These are phyloP conservation scores for Rallus crepitans DNA, from an alignment of 2,797 vertebrate species.

Conservation along the genomic window DNA sequence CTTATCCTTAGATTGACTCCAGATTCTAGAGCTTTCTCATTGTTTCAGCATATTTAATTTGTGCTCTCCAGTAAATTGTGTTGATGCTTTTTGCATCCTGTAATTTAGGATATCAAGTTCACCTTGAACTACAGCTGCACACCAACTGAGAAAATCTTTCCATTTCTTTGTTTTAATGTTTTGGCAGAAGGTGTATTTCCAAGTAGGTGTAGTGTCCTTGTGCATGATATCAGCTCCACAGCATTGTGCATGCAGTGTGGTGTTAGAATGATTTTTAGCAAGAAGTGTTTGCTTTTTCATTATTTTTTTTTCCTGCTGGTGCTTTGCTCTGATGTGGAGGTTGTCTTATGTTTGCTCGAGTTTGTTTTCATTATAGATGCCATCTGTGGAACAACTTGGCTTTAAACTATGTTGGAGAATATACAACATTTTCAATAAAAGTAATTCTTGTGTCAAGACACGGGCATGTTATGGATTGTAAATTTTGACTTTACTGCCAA, in stretches of 20 bases:
- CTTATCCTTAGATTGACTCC: not conserved
- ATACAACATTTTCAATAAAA: slow-evolving; percentile 35
- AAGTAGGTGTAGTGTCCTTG: not conserved
- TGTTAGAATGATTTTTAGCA: not conserved
- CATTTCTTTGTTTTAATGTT: not conserved
- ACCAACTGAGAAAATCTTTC: not conserved
- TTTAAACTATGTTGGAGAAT: not conserved
- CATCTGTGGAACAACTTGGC: slow-evolving; percentile 17
- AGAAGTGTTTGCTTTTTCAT: not conserved
- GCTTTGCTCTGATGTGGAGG: not conserved
- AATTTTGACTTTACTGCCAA: slow-evolving; percentile 41
- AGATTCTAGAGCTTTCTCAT: not conserved
- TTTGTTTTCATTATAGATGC: slow-evolving; percentile 29
- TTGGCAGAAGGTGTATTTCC: not conserved
- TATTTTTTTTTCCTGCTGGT: not conserved
- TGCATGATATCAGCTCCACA: not conserved
- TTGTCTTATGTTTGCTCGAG: not conserved
- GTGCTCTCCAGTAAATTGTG: not conserved
- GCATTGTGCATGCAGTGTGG: not conserved
- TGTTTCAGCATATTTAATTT: not conserved
- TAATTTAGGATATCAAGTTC: slow-evolving; percentile 45
- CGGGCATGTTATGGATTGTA: not conserved
- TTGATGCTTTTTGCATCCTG: not conserved
- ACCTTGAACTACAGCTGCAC: slow-evolving; percentile 25
- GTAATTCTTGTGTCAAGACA: slow-evolving; percentile 35